Conservation (phyloP, 2,113 vertebrate species). For the Oryzias woworae region DNA sequence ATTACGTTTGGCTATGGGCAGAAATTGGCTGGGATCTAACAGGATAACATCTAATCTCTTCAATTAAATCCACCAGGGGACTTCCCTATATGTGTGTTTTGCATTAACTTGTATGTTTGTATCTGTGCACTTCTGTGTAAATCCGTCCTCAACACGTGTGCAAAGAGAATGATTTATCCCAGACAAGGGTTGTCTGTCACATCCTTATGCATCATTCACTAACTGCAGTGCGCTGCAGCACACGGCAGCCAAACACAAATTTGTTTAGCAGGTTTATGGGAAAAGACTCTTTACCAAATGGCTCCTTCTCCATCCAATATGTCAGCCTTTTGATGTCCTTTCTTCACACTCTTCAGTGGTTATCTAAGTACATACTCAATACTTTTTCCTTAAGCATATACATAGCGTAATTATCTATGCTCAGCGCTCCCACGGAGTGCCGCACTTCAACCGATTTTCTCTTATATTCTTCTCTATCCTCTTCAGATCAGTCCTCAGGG, state of each 20-base stretch:
- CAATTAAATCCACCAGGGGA: slow-evolving; percentile 70
- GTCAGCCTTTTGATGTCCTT: slow-evolving; percentile 46
- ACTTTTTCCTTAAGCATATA: slow-evolving; percentile 54
- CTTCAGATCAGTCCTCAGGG: slow-evolving; percentile 44
- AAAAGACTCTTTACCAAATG: slow-evolving; percentile 34
- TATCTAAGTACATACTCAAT: slow-evolving; percentile 52
- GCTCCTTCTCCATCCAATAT: slow-evolving; percentile 11
- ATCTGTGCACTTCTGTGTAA: neutral
- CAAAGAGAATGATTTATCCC: slow-evolving; percentile 22
- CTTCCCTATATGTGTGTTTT: slow-evolving; percentile 48
- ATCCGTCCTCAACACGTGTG: slow-evolving; percentile 4
- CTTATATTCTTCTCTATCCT: slow-evolving; percentile 44
- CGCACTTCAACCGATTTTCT: slow-evolving; percentile 54
- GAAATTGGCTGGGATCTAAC: slow-evolving; percentile 73
- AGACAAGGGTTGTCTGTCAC: slow-evolving; percentile 18
- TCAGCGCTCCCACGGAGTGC: slow-evolving; percentile 51
- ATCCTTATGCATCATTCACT: slow-evolving; percentile 22
- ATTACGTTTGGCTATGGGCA: slow-evolving; percentile 69
- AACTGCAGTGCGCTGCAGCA: slow-evolving; percentile 21
- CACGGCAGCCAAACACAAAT: slow-evolving; percentile 9
- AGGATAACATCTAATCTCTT: slow-evolving; percentile 78
- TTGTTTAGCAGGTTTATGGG: slow-evolving; percentile 5
- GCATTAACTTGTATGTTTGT: slow-evolving; percentile 8
- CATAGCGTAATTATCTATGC: slow-evolving; percentile 60
- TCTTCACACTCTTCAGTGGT: slow-evolving; percentile 41